These are phyloP conservation scores for Dichetophora obliterata DNA, from an alignment of 2,888 invertebrate species.

Conservation along the genomic window DNA sequence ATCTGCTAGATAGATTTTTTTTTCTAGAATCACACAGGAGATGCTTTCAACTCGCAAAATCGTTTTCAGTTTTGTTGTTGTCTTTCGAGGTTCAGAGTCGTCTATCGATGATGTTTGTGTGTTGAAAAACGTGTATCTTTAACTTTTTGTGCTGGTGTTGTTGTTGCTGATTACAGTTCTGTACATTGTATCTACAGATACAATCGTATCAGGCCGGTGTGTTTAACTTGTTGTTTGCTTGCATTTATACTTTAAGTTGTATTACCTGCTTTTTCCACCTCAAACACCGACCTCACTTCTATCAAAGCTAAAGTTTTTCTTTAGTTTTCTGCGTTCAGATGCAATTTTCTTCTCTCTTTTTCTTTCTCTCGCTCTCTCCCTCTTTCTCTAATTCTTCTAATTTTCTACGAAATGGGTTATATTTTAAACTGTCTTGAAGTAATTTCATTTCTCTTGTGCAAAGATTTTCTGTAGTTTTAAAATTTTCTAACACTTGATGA, in stretches of 20 bases:
- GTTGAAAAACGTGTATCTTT: constrained; percentile 10
- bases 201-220: constrained; percentile 11
- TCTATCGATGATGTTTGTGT: constrained; percentile 18
- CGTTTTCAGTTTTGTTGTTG: not conserved
- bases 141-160: not conserved
- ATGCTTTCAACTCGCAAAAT: not conserved
- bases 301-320: not conserved
- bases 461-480: no score
- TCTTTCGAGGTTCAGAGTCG: not conserved
- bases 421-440: no score
- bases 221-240: constrained; percentile 12
- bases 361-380: no score
- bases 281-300: not conserved
- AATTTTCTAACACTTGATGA: no score
- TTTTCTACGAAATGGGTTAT: not conserved
- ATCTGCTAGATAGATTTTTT: constrained; percentile 20
- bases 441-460: no score
- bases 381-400: no score
- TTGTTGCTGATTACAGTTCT: not conserved
- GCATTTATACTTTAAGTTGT: not conserved
- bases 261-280: not conserved
- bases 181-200: constrained; percentile 9
- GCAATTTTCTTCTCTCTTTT: not conserved
- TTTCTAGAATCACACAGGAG: not conserved
- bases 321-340: not conserved